Percentiles rank a stretch among this genome's conserved stretches.
Evolutionary conservation across 2,888 invertebrate species (phyloP).

Genomic region (Macaria notata): DNA sequence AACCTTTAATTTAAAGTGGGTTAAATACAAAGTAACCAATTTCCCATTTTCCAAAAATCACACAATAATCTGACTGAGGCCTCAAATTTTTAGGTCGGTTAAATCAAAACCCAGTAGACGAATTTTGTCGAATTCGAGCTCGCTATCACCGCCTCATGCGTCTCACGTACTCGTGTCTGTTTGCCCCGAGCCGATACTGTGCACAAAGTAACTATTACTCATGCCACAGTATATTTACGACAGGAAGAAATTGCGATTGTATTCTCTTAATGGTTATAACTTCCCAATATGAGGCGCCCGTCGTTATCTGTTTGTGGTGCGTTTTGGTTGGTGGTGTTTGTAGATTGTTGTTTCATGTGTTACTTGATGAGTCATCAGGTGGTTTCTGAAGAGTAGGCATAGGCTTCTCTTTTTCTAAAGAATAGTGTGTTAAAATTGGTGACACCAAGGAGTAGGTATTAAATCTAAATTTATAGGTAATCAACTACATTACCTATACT

Average conservation of each 20-base stretch:
- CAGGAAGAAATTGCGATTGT: slow-evolving; percentile 81
- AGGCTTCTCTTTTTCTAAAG: too few relatives aligned
- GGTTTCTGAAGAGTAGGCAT: too few relatives aligned
- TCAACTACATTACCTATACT: too few relatives aligned
- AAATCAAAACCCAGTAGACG: slow-evolving; percentile 51
- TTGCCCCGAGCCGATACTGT: slow-evolving; percentile 72
- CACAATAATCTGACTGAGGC: too few relatives aligned
- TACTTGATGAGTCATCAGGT: too few relatives aligned
- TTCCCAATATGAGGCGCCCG: slow-evolving; percentile 60
- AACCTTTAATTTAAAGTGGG: too few relatives aligned
- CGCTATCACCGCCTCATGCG: slow-evolving; percentile 43
- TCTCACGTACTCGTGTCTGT: slow-evolving; percentile 72
- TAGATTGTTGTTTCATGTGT: neutral
- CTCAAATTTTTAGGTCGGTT: too few relatives aligned
- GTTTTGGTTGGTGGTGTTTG: neutral
- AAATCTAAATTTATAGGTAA: too few relatives aligned
- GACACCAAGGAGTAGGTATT: too few relatives aligned
- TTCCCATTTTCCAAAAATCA: too few relatives aligned
- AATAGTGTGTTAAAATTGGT: too few relatives aligned
- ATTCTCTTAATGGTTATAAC: slow-evolving; percentile 75
- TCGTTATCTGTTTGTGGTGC: slow-evolving; percentile 34
- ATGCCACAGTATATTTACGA: slow-evolving; percentile 77
- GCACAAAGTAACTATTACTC: slow-evolving; percentile 77
- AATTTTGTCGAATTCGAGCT: slow-evolving; percentile 56
- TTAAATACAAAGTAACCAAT: too few relatives aligned